These are phyloP conservation scores for Clarias pachynema DNA, from an alignment of 2,797 vertebrate genomes.

Conservation along the genomic window DNA sequence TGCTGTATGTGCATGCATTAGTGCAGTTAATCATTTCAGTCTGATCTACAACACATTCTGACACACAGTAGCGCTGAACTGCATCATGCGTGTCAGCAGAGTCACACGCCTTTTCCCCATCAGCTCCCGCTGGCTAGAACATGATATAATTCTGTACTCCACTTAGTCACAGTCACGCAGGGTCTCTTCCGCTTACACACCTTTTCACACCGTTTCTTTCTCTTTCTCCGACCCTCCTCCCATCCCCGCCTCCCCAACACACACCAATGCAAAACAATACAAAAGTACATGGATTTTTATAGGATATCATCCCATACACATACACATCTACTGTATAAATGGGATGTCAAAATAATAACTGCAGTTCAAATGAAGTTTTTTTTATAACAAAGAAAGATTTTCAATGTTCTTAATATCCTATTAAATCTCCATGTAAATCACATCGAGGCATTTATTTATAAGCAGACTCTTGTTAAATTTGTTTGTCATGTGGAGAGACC, in stretches of 20 bases:
- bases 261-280: too few species aligned
- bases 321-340: not conserved
- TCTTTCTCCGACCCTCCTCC: not conserved
- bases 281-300: too few species aligned
- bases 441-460: conserved; percentile 18
- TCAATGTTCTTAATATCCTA: conserved; percentile 26
- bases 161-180: conserved; percentile 29
- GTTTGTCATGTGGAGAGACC: conserved; percentile 25
- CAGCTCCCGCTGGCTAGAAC: conserved; percentile 28
- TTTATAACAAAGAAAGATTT: not conserved
- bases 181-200: not conserved
- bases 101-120: conserved; percentile 1
- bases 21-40: conserved; percentile 29
- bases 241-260: too few species aligned
- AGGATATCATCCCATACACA: too few species aligned
- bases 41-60: conserved; percentile 52
- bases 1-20: not conserved
- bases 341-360: not conserved
- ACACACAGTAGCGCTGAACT: conserved; percentile 8
- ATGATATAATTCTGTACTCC: conserved; percentile 15
- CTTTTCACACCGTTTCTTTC: not conserved
- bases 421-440: conserved; percentile 29
- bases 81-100: conserved; percentile 28
- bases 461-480: conserved; percentile 32
- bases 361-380: not conserved